These are phyloP conservation scores for Salvelinus sp. DNA, from an alignment of 2,113 vertebrate genomes.

Conservation along the genomic window DNA sequence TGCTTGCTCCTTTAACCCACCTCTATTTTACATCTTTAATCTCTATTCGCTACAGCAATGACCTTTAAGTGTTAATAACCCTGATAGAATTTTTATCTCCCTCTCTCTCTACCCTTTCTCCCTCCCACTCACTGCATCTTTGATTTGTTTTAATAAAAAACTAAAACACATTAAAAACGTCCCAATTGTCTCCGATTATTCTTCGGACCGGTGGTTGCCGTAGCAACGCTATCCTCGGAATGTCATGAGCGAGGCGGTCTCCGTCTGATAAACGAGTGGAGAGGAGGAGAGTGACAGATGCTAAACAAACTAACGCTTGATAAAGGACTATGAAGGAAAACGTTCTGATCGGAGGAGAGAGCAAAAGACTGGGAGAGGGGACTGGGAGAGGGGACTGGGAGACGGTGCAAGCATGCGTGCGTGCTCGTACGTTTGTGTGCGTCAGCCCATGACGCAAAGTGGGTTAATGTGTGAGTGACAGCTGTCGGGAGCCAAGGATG, in stretches of 20 bases:
- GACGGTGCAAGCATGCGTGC: neutral
- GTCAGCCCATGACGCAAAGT: neutral
- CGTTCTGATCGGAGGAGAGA: neutral
- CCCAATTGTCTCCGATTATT: neutral
- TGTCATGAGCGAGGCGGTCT: constrained; percentile 37
- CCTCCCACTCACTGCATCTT: neutral
- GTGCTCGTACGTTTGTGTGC: neutral
- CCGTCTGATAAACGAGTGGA: constrained; percentile 26
- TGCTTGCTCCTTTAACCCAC: neutral
- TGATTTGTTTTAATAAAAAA: neutral
- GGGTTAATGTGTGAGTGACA: neutral
- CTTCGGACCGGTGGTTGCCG: constrained; percentile 12
- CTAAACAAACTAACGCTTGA: constrained; percentile 27
- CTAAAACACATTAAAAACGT: neutral
- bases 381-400: neutral
- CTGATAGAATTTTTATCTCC: neutral
- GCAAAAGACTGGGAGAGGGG: neutral
- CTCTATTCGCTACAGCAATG: neutral
- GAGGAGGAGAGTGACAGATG: neutral
- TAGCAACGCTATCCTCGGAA: constrained; percentile 38
- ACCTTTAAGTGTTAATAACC: neutral
- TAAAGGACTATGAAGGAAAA: neutral
- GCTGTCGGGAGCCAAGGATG: neutral
- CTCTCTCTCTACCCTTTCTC: neutral
- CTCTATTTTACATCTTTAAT: constrained; percentile 12